Percentiles rank a stretch among this genome's conserved stretches.
Conservation (phyloP, 2,797 vertebrate genomes). For the Phyllotis vaccarum region DNA sequence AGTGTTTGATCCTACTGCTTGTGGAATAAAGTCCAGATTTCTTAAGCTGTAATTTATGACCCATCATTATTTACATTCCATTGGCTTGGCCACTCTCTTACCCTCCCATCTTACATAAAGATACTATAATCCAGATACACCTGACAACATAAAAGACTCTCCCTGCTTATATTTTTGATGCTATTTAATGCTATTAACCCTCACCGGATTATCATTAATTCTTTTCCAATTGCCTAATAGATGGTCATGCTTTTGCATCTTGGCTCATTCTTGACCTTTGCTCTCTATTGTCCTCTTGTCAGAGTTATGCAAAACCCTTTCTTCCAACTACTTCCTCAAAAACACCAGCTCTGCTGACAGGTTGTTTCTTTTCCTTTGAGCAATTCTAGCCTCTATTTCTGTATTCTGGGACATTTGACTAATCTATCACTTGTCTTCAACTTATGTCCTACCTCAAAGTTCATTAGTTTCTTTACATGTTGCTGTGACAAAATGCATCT, state of each 20-base stretch:
- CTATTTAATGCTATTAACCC: neutral
- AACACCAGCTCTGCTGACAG: neutral
- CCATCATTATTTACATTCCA: neutral
- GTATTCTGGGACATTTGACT: neutral
- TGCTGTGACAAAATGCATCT: neutral
- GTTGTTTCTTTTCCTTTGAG: neutral
- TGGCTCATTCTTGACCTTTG: neutral
- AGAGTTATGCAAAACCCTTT: neutral
- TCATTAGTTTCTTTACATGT: neutral
- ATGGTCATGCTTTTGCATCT: neutral
- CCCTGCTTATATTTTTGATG: neutral
- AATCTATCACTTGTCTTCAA: neutral
- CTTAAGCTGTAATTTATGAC: neutral
- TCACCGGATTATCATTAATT: neutral
- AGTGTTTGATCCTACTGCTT: neutral
- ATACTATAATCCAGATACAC: neutral
- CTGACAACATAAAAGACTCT: neutral
- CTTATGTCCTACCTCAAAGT: neutral
- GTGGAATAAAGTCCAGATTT: conserved; percentile 2
- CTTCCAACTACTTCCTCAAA: neutral
- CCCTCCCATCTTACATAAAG: neutral
- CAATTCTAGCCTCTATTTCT: neutral
- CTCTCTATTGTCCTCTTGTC: neutral
- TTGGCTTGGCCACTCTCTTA: neutral
- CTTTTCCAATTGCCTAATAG: neutral